These are phyloP conservation scores for Liasis olivaceus DNA, from an alignment of 2,797 vertebrate species.

Conservation along the genomic window DNA sequence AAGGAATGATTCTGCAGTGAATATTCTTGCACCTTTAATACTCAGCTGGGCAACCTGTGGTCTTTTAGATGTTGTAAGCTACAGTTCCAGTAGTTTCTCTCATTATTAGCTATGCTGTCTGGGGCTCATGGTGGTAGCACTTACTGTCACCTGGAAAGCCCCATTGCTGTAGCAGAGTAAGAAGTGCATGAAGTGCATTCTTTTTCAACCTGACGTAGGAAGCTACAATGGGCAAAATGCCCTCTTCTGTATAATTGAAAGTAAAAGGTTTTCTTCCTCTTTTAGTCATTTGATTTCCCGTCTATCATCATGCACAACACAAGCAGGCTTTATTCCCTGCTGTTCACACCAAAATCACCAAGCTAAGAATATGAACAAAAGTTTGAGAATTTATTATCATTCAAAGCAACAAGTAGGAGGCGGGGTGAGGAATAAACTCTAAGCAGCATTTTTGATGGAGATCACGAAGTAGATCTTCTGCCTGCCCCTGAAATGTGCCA, in stretches of 20 bases:
- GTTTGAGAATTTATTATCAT: not conserved
- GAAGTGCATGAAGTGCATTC: not conserved
- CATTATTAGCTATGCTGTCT: not conserved
- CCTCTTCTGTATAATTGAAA: not conserved
- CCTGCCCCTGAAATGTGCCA: not conserved
- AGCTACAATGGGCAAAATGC: not conserved
- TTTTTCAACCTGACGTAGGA: not conserved
- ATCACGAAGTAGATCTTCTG: not conserved
- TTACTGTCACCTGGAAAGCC: not conserved
- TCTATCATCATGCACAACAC: not conserved
- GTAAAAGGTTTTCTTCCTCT: no score
- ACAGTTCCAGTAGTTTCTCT: not conserved
- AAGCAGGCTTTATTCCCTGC: not conserved
- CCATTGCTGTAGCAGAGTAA: not conserved
- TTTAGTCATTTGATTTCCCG: not conserved
- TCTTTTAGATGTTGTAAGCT: not conserved
- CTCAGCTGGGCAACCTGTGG: not conserved
- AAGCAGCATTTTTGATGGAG: not conserved
- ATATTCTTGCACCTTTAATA: not conserved
- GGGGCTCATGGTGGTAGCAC: not conserved
- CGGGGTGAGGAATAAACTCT: not conserved
- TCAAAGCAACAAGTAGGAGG: not conserved
- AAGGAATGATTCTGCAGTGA: not conserved
- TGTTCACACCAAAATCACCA: not conserved
- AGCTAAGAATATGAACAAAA: not conserved